Conservation (phyloP, 2,888 invertebrate species). For the Euclidia mi region DNA sequence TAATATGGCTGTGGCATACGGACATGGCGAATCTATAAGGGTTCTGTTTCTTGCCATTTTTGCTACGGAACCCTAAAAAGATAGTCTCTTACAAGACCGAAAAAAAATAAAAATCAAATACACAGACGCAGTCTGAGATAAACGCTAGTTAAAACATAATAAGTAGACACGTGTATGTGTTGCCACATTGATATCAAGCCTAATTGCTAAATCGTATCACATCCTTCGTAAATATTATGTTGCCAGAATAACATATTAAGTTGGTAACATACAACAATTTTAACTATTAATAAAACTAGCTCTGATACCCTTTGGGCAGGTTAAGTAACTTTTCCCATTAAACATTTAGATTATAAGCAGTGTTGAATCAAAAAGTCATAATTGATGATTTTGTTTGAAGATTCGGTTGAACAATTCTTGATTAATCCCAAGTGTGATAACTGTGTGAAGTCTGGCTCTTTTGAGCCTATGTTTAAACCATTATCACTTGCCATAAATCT, state of each 20-base stretch:
- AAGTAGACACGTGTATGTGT: neutral
- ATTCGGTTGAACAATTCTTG: too few species aligned
- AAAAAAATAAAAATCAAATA: too few species aligned
- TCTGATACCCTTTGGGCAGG: neutral
- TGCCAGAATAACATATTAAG: constrained; percentile 8
- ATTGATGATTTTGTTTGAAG: neutral
- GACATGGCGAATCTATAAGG: too few species aligned
- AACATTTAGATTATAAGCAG: neutral
- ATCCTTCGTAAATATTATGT: constrained; percentile 9
- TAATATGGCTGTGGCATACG: too few species aligned
- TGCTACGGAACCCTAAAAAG: too few species aligned
- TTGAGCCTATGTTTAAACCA: too few species aligned
- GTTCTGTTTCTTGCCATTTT: too few species aligned
- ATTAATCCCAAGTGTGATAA: too few species aligned
- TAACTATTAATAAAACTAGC: constrained; percentile 1
- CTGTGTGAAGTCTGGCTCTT: too few species aligned
- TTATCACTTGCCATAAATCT: too few species aligned
- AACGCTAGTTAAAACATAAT: neutral
- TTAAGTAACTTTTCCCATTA: constrained; percentile 6
- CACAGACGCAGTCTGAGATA: neutral
- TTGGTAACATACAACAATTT: neutral
- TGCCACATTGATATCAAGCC: constrained; percentile 1
- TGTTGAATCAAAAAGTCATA: neutral
- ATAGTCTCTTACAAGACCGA: too few species aligned
- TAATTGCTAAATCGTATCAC: constrained; percentile 7